Conservation (phyloP, 2,113 vertebrate species). For the Rostratula benghalensis region DNA sequence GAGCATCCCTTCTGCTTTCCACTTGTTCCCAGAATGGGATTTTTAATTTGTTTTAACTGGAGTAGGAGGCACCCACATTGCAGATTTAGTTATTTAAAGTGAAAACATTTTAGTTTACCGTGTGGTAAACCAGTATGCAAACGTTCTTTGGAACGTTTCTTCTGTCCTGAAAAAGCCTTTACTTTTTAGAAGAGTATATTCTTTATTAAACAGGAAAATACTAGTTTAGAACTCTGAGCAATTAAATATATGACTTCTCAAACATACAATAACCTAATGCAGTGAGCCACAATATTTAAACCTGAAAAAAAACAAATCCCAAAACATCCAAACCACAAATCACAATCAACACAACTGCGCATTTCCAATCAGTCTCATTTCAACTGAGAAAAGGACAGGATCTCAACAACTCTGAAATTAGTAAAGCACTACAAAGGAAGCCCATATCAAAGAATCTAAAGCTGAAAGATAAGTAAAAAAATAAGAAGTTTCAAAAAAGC, state of each 20-base stretch:
- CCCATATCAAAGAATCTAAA: not conserved
- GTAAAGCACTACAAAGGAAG: not conserved
- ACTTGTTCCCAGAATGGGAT: not conserved
- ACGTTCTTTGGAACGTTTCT: fast-evolving
- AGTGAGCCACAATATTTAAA: not conserved
- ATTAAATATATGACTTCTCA: not conserved
- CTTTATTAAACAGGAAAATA: not conserved
- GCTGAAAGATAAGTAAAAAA: not conserved
- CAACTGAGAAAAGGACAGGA: not conserved
- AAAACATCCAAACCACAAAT: too few relatives aligned
- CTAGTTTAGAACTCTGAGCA: not conserved
- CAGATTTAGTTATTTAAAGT: not conserved
- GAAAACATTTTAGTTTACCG: not conserved
- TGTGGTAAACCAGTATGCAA: not conserved
- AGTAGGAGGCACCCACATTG: not conserved
- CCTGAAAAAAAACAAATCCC: not conserved
- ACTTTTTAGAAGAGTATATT: not conserved
- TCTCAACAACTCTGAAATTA: not conserved
- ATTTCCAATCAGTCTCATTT: not conserved
- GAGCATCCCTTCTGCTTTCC: not conserved
- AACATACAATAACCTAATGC: not conserved
- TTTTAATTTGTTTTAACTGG: not conserved
- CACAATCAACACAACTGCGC: not conserved
- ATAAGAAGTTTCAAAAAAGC: not conserved
- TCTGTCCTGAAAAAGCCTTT: not conserved